Conservation (phyloP, 2,888 invertebrate species). For the Phalera bucephala region DNA sequence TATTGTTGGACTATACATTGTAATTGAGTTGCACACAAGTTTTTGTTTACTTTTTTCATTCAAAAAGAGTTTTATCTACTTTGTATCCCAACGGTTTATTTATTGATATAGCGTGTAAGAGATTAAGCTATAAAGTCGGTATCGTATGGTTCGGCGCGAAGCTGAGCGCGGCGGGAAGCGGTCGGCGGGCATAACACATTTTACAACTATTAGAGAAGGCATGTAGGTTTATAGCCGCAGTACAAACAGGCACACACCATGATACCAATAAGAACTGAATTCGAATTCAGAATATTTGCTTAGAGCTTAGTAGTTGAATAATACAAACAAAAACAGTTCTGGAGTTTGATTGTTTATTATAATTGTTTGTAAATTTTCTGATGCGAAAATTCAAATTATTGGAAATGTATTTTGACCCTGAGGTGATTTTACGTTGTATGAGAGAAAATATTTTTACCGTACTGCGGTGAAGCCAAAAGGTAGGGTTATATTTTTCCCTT, state of each 20-base stretch:
- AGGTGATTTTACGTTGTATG: too few relatives aligned
- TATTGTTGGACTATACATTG: too few relatives aligned
- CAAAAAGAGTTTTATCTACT: conserved; percentile 41
- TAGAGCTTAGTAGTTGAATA: conserved; percentile 10
- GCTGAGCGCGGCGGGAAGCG: conserved; percentile 71
- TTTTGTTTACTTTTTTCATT: conserved; percentile 27
- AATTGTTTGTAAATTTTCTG: not conserved
- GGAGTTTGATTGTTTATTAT: not conserved
- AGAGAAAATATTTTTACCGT: too few relatives aligned
- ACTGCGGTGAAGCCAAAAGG: too few relatives aligned
- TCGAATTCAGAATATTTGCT: conserved; percentile 17
- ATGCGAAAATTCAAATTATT: not conserved
- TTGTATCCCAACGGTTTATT: conserved; percentile 65
- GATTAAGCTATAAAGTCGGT: conserved; percentile 77
- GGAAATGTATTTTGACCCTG: not conserved
- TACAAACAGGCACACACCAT: conserved; percentile 37
- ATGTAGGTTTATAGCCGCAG: conserved; percentile 39
- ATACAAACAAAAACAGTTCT: conserved; percentile 2
- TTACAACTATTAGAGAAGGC: conserved; percentile 66
- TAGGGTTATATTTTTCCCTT: too few relatives aligned
- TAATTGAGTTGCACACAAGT: conserved; percentile 19
- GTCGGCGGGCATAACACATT: conserved; percentile 60
- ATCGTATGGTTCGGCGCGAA: conserved; percentile 53
- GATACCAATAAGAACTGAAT: conserved; percentile 40
- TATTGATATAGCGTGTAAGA: conserved; percentile 71